Base-by-base conservation (phyloP, 2,888 invertebrate species). In the Phytoseiulus persimilis region DNA sequence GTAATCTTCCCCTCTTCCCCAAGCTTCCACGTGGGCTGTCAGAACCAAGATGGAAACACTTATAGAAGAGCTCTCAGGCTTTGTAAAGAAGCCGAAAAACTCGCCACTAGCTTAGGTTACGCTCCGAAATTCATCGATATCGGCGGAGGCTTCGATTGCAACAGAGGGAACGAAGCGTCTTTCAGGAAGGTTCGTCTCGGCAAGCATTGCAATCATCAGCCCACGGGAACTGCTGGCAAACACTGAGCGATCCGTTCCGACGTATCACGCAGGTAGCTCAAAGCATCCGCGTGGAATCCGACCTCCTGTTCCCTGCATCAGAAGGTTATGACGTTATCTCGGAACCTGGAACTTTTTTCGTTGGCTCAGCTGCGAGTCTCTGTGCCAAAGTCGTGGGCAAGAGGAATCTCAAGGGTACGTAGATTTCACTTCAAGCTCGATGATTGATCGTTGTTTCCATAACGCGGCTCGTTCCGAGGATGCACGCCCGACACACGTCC, bases 281-380 rank as follows among this genome's bases (percentile, higher is more conserved):
- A 2, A 23, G 87, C 3, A 87, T 87, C 11, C 32, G 87, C 45
- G 23, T 9, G 11, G 87, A 32, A 18, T 39, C 31, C 45, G 87
- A 87, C n/a, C 31, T 6, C n/a, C 33, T 87, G 6, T 87, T 87
- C 32, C 87, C 87, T 6, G 32, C 32, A 3, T n/a, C 32, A 23
- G 87, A 31, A 32, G 87, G 87, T 28, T 87, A 87, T 45, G 32
- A 87, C 31, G n/a, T 87, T 6, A 87, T 87, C 33, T 87, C 87
- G n/a, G 87, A 87, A 45, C 87, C 87, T n/a, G 87, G 87, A 32
- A 87, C 87, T n/a, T 87, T 87, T 33, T 87, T 87, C 33, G 87
- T 87, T 11, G 87, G 87, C 14, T 87, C 87, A 31, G 87, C 87
- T 0, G 11, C 9, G 5, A 87, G 39, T 6, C 18, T 33, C 33